Evolutionary conservation across 92 coral and sea anemone genomes (phyloP).

Genomic region (Galaxea fascicularis): DNA sequence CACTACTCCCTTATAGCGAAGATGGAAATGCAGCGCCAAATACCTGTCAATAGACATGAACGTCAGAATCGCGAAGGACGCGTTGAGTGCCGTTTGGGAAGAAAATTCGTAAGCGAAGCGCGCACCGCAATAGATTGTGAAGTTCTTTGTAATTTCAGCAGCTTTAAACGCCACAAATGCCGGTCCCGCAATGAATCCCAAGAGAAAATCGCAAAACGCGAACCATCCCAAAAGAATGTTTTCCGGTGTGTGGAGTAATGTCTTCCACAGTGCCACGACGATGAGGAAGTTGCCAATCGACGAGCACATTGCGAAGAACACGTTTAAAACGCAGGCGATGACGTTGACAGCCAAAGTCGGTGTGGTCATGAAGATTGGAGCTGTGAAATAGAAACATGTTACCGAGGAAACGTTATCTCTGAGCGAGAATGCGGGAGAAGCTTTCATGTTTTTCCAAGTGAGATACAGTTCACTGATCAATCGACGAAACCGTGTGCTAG

Average conservation of each 20-base stretch:
- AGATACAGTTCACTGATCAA: neutral
- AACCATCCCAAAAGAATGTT: slow-evolving; percentile 54
- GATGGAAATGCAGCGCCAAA: slow-evolving; percentile 42
- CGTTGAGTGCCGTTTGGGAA: slow-evolving; percentile 19
- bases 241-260: slow-evolving; percentile 44
- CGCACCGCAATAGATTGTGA: slow-evolving; percentile 8
- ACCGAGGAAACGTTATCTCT: slow-evolving; percentile 16
- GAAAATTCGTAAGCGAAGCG: slow-evolving; percentile 36
- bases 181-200: slow-evolving; percentile 48
- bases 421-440: slow-evolving; percentile 17
- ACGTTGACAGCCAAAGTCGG: slow-evolving; percentile 41
- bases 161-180: slow-evolving; percentile 42
- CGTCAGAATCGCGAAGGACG: slow-evolving; percentile 17
- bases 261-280: slow-evolving; percentile 29
- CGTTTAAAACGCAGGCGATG: slow-evolving; percentile 44
- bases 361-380: slow-evolving; percentile 29
- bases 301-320: slow-evolving; percentile 28
- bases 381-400: slow-evolving; percentile 27
- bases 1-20: slow-evolving; percentile 39
- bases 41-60: slow-evolving; percentile 46
- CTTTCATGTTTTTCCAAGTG: neutral
- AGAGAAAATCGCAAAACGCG: slow-evolving; percentile 48
- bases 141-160: slow-evolving; percentile 27
- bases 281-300: slow-evolving; percentile 41
- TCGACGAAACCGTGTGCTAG: neutral